Percentiles rank a stretch among this genome's conserved stretches.
Evolutionary conservation across 2,888 invertebrate genomes (phyloP).

Genomic region (Seira ritae): DNA sequence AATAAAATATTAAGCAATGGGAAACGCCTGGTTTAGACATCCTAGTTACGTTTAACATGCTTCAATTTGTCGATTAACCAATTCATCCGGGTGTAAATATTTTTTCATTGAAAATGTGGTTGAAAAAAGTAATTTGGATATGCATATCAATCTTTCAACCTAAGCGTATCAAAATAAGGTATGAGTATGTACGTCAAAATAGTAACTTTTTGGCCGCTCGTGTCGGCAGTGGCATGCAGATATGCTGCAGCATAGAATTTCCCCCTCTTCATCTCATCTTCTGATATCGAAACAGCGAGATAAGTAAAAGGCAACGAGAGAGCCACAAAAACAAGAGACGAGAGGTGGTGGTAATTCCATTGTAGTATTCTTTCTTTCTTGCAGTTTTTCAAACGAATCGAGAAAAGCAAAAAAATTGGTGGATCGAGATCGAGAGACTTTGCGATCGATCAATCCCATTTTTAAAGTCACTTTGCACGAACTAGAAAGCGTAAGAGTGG

Average conservation of each 20-base stretch:
- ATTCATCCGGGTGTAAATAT: too few species aligned
- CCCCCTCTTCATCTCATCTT: neutral
- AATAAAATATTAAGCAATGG: too few species aligned
- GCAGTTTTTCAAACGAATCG: slow-evolving; percentile 15
- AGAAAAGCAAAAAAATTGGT: slow-evolving; percentile 56
- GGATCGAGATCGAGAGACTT: slow-evolving; percentile 72
- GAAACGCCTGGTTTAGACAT: too few species aligned
- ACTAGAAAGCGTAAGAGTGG: slow-evolving; percentile 15
- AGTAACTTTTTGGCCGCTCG: too few species aligned
- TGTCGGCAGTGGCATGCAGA: neutral
- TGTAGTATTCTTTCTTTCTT: neutral
- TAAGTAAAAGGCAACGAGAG: neutral
- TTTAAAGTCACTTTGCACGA: slow-evolving; percentile 25
- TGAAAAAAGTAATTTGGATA: too few species aligned
- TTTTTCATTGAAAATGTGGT: too few species aligned
- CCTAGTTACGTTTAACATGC: too few species aligned
- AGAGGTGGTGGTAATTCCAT: slow-evolving; percentile 22
- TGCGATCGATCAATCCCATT: slow-evolving; percentile 73
- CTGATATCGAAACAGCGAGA: neutral
- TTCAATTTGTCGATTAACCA: too few species aligned
- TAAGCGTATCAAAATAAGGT: too few species aligned
- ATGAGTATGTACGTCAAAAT: too few species aligned
- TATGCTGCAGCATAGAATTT: neutral
- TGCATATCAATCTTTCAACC: too few species aligned
- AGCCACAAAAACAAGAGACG: slow-evolving; percentile 15